A percentile compares a stretch with the other conserved stretches of the same genome.
Evolutionary conservation across 2,113 vertebrate species (phyloP).

Genomic region (Megaceryle torquata): DNA sequence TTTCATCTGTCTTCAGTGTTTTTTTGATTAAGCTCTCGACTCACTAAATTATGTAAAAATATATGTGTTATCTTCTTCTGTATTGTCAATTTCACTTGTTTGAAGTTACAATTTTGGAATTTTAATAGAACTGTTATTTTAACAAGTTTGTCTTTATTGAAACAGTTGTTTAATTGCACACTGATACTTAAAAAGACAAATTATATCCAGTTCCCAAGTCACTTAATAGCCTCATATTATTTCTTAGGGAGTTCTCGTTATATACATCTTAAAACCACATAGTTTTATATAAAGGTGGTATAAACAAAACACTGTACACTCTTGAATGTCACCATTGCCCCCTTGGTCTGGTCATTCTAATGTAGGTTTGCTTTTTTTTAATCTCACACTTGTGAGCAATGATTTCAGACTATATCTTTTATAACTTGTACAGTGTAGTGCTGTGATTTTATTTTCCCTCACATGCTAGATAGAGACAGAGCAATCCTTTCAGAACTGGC

Average conservation of each 20-base stretch:
- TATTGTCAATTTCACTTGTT: neutral
- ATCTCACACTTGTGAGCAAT: neutral
- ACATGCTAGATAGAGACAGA: neutral
- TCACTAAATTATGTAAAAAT: neutral
- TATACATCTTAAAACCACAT: neutral
- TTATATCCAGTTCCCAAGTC: neutral
- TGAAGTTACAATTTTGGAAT: neutral
- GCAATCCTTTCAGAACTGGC: neutral
- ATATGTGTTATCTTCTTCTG: neutral
- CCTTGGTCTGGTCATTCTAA: neutral
- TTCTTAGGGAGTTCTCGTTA: neutral
- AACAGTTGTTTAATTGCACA: neutral
- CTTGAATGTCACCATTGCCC: neutral
- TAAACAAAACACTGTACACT: neutral
- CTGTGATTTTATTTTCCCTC: neutral
- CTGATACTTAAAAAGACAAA: neutral
- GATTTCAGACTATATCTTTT: neutral
- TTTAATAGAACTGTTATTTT: neutral
- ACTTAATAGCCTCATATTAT: neutral
- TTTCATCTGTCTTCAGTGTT: neutral
- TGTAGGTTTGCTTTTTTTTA: neutral
- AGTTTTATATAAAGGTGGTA: neutral
- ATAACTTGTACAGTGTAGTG: neutral
- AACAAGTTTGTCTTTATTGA: neutral
- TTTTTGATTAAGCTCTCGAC: neutral